Evolutionary conservation across 2,888 invertebrate species (phyloP).

Genomic region (Rhamnusium bicolor): DNA sequence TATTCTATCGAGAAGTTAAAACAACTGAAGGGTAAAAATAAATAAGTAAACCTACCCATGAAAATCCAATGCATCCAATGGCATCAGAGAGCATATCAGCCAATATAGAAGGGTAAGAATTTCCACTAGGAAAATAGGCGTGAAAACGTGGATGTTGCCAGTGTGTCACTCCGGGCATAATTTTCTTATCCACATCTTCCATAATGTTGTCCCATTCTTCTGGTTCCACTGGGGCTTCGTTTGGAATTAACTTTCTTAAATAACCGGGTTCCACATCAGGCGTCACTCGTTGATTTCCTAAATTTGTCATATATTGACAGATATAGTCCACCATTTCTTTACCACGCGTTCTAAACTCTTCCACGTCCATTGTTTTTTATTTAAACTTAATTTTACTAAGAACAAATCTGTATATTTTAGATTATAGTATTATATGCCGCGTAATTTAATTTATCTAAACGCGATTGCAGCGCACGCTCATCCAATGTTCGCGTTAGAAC

Average conservation of each 20-base stretch:
- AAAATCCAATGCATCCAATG: constrained; percentile 98
- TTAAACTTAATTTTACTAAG: constrained; percentile 4
- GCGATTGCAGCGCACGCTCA: neutral
- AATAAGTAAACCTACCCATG: constrained; percentile 82
- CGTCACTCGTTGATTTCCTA: constrained; percentile 87
- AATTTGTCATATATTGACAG: constrained; percentile 88
- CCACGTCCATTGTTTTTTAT: constrained; percentile 79
- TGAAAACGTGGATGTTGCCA: constrained; percentile 99
- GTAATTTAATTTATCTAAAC: neutral
- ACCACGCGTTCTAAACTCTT: constrained; percentile 89
- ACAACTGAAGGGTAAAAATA: too few species aligned
- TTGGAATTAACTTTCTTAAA: constrained; percentile 83
- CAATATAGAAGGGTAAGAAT: constrained; percentile 96
- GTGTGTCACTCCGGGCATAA: constrained; percentile 96
- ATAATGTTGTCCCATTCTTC: constrained; percentile 93
- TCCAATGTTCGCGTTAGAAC: constrained; percentile 15
- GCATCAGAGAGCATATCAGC: constrained; percentile 98
- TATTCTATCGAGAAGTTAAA: too few species aligned
- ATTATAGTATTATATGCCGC: constrained; percentile 1
- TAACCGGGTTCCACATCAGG: constrained; percentile 95
- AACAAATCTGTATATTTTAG: neutral
- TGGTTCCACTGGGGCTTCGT: constrained; percentile 85
- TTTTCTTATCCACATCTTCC: constrained; percentile 90
- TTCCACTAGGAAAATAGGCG: constrained; percentile 98
- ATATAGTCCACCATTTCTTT: constrained; percentile 98